Conservation (phyloP, 2,888 invertebrate species). For the Dione vanillae region DNA sequence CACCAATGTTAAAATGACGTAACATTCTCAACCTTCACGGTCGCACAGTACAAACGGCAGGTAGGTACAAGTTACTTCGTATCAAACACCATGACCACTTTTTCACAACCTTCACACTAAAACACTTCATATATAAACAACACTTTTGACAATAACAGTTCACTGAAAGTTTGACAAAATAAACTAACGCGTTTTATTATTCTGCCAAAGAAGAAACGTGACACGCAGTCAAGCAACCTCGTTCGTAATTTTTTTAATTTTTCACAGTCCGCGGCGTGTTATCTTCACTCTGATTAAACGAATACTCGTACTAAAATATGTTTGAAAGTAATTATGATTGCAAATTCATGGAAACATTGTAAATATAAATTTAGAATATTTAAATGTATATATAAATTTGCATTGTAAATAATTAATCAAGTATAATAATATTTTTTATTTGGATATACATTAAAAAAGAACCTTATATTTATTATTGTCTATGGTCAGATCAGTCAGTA, state of each 20-base stretch:
- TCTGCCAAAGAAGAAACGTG: conserved; percentile 79
- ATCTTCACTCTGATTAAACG: conserved; percentile 49
- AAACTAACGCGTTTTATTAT: conserved; percentile 73
- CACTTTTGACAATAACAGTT: conserved; percentile 55
- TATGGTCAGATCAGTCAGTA: not conserved
- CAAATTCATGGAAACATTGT: not conserved
- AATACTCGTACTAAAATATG: conserved; percentile 43
- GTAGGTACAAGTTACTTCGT: conserved; percentile 62
- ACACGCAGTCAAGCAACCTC: conserved; percentile 83
- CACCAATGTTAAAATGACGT: conserved; percentile 82
- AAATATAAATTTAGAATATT: not conserved
- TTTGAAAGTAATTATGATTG: not conserved
- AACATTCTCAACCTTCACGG: conserved; percentile 85
- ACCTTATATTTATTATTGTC: not conserved
- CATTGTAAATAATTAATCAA: not conserved
- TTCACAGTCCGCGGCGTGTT: conserved; percentile 54
- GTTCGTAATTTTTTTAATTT: conserved; percentile 58
- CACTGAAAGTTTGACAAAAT: conserved; percentile 62
- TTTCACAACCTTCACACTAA: conserved; percentile 52
- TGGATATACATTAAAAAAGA: not conserved
- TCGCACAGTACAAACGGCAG: conserved; percentile 75
- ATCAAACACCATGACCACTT: conserved; percentile 51
- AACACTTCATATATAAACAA: conserved; percentile 58
- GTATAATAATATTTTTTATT: not conserved
- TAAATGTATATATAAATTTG: not conserved